phyloP scores from a whole-genome alignment of 2,888 invertebrate genomes.

The Drosophila ustulata region DNA sequence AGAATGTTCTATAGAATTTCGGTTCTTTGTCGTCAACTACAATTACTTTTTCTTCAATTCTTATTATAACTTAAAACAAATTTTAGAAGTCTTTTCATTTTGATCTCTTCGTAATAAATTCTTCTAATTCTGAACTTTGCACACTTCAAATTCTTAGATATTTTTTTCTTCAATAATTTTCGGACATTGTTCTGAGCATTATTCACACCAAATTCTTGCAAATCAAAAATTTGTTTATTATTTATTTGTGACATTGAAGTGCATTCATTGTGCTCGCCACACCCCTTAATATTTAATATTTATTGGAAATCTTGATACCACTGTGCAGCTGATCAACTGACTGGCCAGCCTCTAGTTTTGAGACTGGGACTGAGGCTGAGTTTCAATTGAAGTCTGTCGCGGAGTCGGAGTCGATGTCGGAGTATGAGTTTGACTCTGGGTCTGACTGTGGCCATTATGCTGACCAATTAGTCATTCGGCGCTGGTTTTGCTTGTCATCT shows the following conservation, averaged over 20 bases:
- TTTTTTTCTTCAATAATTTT: not conserved
- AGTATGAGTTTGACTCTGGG: conserved; percentile 5
- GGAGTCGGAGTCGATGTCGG: conserved; percentile 20
- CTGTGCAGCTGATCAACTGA: conserved; percentile 37
- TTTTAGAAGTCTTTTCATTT: too few species aligned
- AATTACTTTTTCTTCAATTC: too few species aligned
- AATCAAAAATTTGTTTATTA: not conserved
- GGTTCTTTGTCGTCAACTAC: too few species aligned
- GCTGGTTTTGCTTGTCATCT: conserved; percentile 76
- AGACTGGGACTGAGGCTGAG: conserved; percentile 21
- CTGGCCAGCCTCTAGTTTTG: conserved; percentile 19
- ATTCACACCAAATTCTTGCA: not conserved
- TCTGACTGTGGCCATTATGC: conserved; percentile 73
- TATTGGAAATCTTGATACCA: conserved; percentile 21
- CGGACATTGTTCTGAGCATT: not conserved
- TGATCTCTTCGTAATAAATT: too few species aligned
- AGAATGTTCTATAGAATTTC: too few species aligned
- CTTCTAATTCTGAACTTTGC: too few species aligned
- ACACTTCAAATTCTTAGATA: too few species aligned
- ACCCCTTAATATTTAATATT: conserved; percentile 4
- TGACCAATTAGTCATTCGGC: conserved; percentile 77
- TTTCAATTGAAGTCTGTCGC: conserved; percentile 23
- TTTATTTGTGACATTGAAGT: not conserved
- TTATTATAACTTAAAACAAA: too few species aligned
- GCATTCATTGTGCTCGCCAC: not conserved